Evolutionary conservation across 2,797 vertebrate species (phyloP), one percentile per base, ranked within the genome.

Genomic region (Poecilia picta): DNA sequence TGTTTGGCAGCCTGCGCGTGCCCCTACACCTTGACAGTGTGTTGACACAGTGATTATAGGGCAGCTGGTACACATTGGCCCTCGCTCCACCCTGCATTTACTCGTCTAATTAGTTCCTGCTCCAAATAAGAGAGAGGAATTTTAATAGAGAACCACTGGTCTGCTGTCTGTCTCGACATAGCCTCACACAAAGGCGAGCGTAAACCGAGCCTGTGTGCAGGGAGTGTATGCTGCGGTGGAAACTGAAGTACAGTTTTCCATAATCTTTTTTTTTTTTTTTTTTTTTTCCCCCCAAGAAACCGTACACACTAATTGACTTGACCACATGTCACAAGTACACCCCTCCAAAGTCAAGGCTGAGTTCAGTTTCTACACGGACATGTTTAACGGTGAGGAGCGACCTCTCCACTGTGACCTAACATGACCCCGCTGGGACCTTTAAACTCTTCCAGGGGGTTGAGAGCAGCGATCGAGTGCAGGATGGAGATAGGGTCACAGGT

Each of bases 41-140:
- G 89, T 94, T 95, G 94, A 93, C 94, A 91, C 92, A 95, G 94
- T 95, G 90, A 95, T 95, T 95, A 90, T 77, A 51, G 91, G 90
- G 91, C 94, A 95, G 94, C 94, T 95, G 94, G 91, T 94, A 90
- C 91, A 92, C 89, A 94, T 94, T 94, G 94, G 90, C 85, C 84
- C 80, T 91, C 79, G 81, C 91, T 91, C 91, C 90, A 85, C 93
- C 91, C 93, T 91, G 92, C 93, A 92, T 94, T 95, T 95, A 95
- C 94, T 94, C 93, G 94, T 94, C 93, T 95, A 95, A 95, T 95
- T 94, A 95, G 93, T 94, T 95, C 93, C 94, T 95, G 92, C 91
- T 87, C 87, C 93, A 94, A 95, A 95, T 95, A 94, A 94, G 94
- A 94, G 90, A 33, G 85, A 94, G 91, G 94, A 94, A 95, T 95